A percentile compares a stretch with the other conserved stretches of the same genome.
Conservation (phyloP, 1,140 invertebrate genomes). For the Neuroterus valhalla region DNA sequence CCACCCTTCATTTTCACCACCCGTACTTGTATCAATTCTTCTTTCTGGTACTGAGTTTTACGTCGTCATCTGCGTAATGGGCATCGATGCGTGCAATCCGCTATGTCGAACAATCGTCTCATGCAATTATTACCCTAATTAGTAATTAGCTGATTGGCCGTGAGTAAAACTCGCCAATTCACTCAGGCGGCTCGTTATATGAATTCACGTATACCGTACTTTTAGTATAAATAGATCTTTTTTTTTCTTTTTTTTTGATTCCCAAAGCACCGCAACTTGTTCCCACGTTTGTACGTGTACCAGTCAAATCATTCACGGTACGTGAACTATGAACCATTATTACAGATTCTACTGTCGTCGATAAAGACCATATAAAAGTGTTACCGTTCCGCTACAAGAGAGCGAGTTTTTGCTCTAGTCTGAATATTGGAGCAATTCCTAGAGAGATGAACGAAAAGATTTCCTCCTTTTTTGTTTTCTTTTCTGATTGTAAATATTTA, state of each 20-base stretch:
- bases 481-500: no score
- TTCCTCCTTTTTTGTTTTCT: no score
- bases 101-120: constrained; percentile 34
- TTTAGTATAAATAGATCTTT: not conserved
- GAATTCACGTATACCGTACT: constrained; percentile 1
- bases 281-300: constrained; percentile 11
- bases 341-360: constrained; percentile 12
- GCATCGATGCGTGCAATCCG: constrained; percentile 50
- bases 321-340: constrained; percentile 25
- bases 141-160: constrained; percentile 46
- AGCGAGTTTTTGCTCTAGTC: not conserved
- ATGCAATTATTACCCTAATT: constrained; percentile 57
- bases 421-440: not conserved
- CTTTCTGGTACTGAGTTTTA: constrained; percentile 15
- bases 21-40: not conserved
- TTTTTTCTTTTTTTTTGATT: not conserved
- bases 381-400: not conserved
- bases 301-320: constrained; percentile 23
- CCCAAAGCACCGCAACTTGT: not conserved
- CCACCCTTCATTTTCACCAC: no score
- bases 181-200: constrained; percentile 17
- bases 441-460: no score
- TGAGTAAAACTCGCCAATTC: constrained; percentile 36
- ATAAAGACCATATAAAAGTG: constrained; percentile 5
- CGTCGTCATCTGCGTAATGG: constrained; percentile 29